Conservation (phyloP, 2,888 invertebrate species). For the Meghimatium bilineatum region DNA sequence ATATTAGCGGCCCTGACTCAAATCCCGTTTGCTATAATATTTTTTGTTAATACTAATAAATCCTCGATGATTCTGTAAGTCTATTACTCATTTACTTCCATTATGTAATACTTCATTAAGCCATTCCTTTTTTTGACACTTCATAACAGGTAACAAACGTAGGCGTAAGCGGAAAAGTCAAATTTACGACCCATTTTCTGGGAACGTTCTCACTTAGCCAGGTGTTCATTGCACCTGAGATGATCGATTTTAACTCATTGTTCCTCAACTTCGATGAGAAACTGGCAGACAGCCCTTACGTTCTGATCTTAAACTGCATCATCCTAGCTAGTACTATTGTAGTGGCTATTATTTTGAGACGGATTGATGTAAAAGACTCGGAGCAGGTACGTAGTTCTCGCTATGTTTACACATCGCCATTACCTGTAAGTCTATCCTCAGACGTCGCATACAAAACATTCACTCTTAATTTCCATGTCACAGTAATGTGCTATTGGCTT, state of each 20-base stretch:
- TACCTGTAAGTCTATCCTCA: too few species aligned
- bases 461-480: too few species aligned
- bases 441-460: too few species aligned
- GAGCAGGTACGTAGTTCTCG: constrained; percentile 44
- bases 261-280: constrained; percentile 59
- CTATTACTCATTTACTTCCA: too few species aligned
- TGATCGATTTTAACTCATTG: constrained; percentile 62
- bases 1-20: too few species aligned
- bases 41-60: too few species aligned
- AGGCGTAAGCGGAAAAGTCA: constrained; percentile 33
- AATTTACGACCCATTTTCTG: constrained; percentile 64
- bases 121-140: not conserved
- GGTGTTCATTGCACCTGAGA: constrained; percentile 58
- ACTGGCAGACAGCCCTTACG: constrained; percentile 57
- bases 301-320: constrained; percentile 54
- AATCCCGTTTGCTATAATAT: too few species aligned
- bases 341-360: constrained; percentile 49
- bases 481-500: too few species aligned
- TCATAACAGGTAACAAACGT: constrained; percentile 39
- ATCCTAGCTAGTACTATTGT: constrained; percentile 51
- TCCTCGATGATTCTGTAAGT: too few species aligned
- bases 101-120: too few species aligned
- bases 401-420: too few species aligned
- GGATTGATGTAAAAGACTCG: constrained; percentile 53
- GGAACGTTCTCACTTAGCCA: constrained; percentile 61